phyloP scores from a whole-genome alignment of 2,797 vertebrate genomes.

The Enteromius treurensis region DNA sequence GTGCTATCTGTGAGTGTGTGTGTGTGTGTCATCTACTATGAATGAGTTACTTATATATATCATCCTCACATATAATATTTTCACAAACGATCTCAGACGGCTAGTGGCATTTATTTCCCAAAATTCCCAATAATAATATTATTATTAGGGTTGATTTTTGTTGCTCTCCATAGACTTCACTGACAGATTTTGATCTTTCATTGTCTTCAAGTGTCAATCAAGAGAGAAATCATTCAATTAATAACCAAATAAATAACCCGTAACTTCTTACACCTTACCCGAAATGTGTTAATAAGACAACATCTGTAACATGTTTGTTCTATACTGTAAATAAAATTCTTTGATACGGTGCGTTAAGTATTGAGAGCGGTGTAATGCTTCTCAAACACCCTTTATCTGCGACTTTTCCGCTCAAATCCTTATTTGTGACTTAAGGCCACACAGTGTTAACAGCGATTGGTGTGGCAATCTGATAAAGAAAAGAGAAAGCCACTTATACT shows the following conservation, averaged over 20 bases:
- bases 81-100: not conserved
- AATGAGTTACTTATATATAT: not conserved
- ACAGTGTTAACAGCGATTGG: not conserved
- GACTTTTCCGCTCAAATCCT: slow-evolving; percentile 1
- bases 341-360: not conserved
- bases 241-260: not conserved
- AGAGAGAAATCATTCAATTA: not conserved
- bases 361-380: not conserved
- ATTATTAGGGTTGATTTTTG: not conserved
- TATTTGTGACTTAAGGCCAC: not conserved
- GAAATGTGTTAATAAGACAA: not conserved
- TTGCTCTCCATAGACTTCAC: not conserved
- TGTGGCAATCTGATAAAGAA: slow-evolving; percentile 15
- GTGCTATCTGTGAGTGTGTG: not conserved
- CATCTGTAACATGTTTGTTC: not conserved
- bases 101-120: not conserved
- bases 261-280: not conserved
- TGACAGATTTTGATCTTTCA: not conserved
- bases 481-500: not conserved
- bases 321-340: not conserved
- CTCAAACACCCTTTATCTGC: not conserved
- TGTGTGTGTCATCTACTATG: not conserved
- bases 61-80: not conserved
- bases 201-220: not conserved
- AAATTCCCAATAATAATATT: not conserved